Percentiles rank a stretch among this genome's conserved stretches.
Conservation (phyloP, 2,888 invertebrate genomes). For the Eudasyphora cyanicolor region DNA sequence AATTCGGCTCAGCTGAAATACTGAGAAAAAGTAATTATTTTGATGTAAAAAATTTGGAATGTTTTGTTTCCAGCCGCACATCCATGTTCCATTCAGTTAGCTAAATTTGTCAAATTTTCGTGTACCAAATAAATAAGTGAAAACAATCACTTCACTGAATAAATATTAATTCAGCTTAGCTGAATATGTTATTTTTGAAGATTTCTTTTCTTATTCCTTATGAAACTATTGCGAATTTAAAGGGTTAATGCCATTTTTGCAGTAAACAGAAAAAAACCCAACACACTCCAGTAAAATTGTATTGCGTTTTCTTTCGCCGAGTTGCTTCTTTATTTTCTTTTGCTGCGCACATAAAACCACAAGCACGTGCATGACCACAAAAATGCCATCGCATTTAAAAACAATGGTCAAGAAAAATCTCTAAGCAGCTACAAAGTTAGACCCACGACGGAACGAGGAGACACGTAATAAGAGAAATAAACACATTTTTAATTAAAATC, state of each 20-base stretch:
- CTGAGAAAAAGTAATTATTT: too few relatives aligned
- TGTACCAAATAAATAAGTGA: too few relatives aligned
- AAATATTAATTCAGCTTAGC: too few relatives aligned
- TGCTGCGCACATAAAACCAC: slow-evolving; percentile 46
- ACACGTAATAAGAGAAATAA: slow-evolving; percentile 44
- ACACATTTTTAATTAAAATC: slow-evolving; percentile 64
- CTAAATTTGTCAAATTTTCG: too few relatives aligned
- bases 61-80: too few relatives aligned
- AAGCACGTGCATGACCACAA: slow-evolving; percentile 61
- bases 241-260: slow-evolving; percentile 16
- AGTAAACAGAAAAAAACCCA: background rate
- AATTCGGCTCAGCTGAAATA: background rate
- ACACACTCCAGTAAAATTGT: background rate
- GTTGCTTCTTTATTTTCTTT: background rate
- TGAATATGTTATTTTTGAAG: too few relatives aligned
- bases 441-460: background rate
- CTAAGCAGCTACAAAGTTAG: background rate
- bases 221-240: too few relatives aligned
- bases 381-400: background rate
- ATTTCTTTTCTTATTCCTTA: too few relatives aligned
- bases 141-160: too few relatives aligned
- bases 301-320: slow-evolving; percentile 20
- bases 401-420: slow-evolving; percentile 44
- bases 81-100: too few relatives aligned
- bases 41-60: too few relatives aligned